Base-by-base conservation (phyloP, 1,140 invertebrate species). In the Ips nitidus region DNA sequence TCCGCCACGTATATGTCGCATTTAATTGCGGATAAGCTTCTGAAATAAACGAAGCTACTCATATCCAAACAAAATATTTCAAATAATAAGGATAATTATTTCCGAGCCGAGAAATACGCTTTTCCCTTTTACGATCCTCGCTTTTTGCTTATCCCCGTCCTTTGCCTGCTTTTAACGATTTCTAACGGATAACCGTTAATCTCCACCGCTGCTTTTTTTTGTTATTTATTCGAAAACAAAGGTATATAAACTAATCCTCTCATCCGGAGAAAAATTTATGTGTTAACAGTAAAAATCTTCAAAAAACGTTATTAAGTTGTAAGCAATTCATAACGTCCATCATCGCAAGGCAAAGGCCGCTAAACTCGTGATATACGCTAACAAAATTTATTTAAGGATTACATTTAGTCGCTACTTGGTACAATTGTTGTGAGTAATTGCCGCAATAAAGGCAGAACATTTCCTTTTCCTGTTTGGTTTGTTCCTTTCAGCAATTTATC, bases 341-440 rank as follows among this genome's bases (percentile, higher is more conserved):
- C 38, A 56, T 56, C 59, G 42, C 40, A 38, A 58, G 47, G 59
- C 41, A 45, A 61, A 61, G 59, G 59, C 59, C 59, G 47, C 59
- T 22, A 47, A 47, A 45, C 59, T 61, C n/a, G 41, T 61, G 41
- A 69, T 63, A 63, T 69, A 62, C 50, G 52, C 47, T 62, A 63
- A 69, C 57, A 56, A 69, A 53, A 69, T 69, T 69, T 69, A 69
- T 61, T 69, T 69, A 69, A 47, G 67, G 67, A 69, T 69, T 62
- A 62, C 60, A 50, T 61, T 69, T 69, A 63, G 59, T 69, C 42
- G 58, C 67, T 62, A 63, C 41, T 62, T 69, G 59, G 52, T 55
- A 69, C 67, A 69, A 69, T 69, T 69, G 67, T 69, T 69, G 67
- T 69, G 67, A 69, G 59, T 69, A 69, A 69, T 69, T 69, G 67